Conservation (phyloP, 2,797 vertebrate genomes). For the Allochrocebus solatus region DNA sequence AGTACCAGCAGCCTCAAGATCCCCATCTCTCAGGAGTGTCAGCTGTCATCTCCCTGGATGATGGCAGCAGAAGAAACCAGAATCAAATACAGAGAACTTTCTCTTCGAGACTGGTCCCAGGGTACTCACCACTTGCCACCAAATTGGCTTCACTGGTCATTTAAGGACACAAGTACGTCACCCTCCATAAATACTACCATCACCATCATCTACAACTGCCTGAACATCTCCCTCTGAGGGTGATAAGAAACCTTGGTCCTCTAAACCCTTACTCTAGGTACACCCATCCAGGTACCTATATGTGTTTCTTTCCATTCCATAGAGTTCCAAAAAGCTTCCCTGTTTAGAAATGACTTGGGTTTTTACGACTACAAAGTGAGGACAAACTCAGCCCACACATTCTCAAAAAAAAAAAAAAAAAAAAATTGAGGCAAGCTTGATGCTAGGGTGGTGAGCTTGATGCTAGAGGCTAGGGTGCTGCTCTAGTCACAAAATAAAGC, state of each 20-base stretch:
- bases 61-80: background rate
- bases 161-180: background rate
- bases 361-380: background rate
- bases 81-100: background rate
- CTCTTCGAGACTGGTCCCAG: background rate
- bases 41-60: too few species aligned
- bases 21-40: background rate
- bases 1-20: background rate
- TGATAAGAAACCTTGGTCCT: background rate
- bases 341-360: background rate
- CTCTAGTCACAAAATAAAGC: background rate
- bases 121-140: background rate
- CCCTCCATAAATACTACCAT: background rate
- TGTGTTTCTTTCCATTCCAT: background rate
- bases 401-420: background rate
- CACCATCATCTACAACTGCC: background rate
- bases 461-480: background rate
- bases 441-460: background rate
- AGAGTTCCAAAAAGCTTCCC: background rate
- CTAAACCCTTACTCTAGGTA: background rate
- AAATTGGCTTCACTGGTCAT: background rate
- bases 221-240: background rate
- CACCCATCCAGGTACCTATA: background rate
- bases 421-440: background rate
- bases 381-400: background rate